These are phyloP conservation scores for Drosophila quasianomalipes DNA, from an alignment of 2,888 invertebrate species.

Conservation along the genomic window DNA sequence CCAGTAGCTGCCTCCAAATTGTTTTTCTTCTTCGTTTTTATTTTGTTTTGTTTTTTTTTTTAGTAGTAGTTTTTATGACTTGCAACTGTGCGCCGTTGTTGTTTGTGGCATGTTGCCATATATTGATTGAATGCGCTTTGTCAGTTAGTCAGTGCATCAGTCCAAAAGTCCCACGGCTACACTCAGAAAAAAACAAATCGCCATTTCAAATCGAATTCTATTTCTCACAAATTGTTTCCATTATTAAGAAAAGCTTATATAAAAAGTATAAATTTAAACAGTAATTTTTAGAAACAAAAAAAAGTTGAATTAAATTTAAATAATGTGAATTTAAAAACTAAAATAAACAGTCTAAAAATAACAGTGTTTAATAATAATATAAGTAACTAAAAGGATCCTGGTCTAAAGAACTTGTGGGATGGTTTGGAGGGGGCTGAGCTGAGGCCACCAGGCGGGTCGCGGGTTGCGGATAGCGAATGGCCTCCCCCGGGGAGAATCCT, in stretches of 20 bases:
- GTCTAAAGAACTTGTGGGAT: no score
- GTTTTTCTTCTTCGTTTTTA: conserved; percentile 27
- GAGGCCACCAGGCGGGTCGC: no score
- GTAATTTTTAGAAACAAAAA: background rate
- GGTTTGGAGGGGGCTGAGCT: no score
- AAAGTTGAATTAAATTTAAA: no score
- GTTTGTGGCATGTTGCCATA: conserved; percentile 38
- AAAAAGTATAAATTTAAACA: background rate
- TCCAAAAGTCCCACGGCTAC: conserved; percentile 7
- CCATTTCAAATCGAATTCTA: no score
- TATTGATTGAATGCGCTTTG: conserved; percentile 78
- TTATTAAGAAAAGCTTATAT: background rate
- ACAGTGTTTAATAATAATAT: background rate
- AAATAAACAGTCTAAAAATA: background rate
- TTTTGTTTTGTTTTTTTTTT: conserved; percentile 38
- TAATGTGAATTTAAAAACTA: background rate
- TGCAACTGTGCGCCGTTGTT: conserved; percentile 71
- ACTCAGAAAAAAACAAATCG: background rate
- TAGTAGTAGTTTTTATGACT: conserved; percentile 75
- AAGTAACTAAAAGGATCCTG: background rate
- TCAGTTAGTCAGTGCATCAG: conserved; percentile 45
- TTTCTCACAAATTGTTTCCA: background rate
- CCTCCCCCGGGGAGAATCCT: no score
- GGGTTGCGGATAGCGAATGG: no score
- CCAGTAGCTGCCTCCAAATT: conserved; percentile 69